Evolutionary conservation across 1,140 invertebrate species (phyloP).

Genomic region (Diuraphis noxia): DNA sequence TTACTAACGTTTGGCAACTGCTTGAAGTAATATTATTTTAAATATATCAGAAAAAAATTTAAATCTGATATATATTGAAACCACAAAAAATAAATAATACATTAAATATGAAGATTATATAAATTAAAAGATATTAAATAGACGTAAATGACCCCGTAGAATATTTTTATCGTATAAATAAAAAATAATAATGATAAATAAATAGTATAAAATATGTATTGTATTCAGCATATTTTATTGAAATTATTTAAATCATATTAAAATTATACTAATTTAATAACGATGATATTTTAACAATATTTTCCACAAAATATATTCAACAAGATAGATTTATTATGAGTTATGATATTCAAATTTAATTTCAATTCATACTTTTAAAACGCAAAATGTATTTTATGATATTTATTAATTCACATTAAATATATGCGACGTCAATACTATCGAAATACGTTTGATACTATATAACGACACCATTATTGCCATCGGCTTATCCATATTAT

Average conservation of each 20-base stretch:
- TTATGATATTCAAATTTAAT: not conserved
- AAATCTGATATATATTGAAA: not conserved
- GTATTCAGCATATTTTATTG: not conserved
- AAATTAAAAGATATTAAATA: not conserved
- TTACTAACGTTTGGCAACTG: not conserved
- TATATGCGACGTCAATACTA: not conserved
- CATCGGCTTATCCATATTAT: not conserved
- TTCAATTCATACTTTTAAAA: not conserved
- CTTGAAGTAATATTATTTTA: conserved; percentile 30
- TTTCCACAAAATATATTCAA: not conserved
- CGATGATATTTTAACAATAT: not conserved
- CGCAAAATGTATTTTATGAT: not conserved
- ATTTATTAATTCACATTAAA: not conserved
- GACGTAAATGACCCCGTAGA: not conserved
- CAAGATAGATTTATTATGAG: not conserved
- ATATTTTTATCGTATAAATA: not conserved
- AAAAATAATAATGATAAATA: too few relatives aligned
- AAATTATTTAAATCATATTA: not conserved
- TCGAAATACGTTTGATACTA: not conserved
- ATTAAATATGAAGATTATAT: not conserved
- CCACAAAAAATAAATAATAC: not conserved
- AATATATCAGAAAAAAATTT: conserved; percentile 8
- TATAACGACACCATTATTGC: not conserved
- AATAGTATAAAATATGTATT: not conserved
- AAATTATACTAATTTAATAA: not conserved